Percentiles rank a stretch among this genome's conserved stretches.
Evolutionary conservation across 1,140 invertebrate species (phyloP).

Genomic region (Nasonia vitripennis): DNA sequence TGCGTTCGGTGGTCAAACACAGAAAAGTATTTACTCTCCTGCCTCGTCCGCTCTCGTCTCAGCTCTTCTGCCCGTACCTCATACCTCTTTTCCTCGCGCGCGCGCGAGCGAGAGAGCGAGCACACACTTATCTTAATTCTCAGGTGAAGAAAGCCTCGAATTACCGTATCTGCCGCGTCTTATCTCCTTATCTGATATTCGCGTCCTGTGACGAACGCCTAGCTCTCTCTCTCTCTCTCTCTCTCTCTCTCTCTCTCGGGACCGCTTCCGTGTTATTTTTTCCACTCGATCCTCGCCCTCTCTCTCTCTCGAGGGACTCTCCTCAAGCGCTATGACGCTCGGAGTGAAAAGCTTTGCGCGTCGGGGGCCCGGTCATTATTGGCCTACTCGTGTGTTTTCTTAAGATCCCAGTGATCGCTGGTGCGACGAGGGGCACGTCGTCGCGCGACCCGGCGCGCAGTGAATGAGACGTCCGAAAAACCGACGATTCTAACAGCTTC

Average conservation of each 20-base stretch:
- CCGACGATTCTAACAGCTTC: constrained; percentile 31
- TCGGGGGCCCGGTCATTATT: constrained; percentile 24
- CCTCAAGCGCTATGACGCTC: no score
- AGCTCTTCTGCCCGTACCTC: constrained; percentile 29
- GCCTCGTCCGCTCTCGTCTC: background rate
- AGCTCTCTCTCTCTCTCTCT: background rate
- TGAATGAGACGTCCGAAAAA: background rate
- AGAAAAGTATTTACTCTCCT: constrained; percentile 6
- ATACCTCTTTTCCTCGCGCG: background rate
- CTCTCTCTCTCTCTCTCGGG: constrained; percentile 5
- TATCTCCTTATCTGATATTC: constrained; percentile 58
- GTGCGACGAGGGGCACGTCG: background rate
- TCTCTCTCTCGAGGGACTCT: background rate
- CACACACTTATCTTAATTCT: constrained; percentile 60
- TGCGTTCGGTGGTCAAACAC: constrained; percentile 55
- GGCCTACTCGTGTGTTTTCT: constrained; percentile 2
- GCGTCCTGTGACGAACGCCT: constrained; percentile 23
- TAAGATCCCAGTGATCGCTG: background rate
- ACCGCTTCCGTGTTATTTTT: constrained; percentile 60
- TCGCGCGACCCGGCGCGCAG: background rate
- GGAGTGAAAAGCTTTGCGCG: background rate
- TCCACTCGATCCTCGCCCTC: background rate
- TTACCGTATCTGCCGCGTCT: constrained; percentile 9
- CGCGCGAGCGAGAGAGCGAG: background rate
- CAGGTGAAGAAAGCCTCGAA: constrained; percentile 56